These are phyloP conservation scores for Oryzias melastigma DNA, from an alignment of 2,113 vertebrate genomes.

Conservation along the genomic window DNA sequence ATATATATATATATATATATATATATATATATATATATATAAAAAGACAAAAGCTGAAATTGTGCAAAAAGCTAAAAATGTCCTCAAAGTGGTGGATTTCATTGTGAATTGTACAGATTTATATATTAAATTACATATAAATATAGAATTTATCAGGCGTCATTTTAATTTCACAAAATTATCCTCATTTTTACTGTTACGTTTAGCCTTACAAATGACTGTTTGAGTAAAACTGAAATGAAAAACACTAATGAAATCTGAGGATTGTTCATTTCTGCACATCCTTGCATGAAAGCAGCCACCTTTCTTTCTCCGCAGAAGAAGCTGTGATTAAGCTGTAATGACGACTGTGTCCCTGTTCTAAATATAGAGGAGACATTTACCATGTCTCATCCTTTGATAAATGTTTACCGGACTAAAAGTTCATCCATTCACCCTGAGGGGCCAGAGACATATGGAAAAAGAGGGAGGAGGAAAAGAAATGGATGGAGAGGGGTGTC, in stretches of 20 bases:
- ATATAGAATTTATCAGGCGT: conserved; percentile 2
- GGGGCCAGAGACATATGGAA: conserved; percentile 26
- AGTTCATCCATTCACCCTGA: conserved; percentile 54
- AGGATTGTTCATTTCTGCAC: conserved; percentile 14
- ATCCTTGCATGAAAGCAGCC: conserved; percentile 6
- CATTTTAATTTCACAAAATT: not conserved
- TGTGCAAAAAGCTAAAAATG: no score
- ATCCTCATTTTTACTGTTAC: not conserved
- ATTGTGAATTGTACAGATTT: no score
- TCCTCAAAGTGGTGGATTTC: no score
- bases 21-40: no score
- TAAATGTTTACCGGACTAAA: conserved; percentile 55
- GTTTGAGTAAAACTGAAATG: not conserved
- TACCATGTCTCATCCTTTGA: conserved; percentile 54
- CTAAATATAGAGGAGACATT: conserved; percentile 68
- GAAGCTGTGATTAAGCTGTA: conserved; percentile 42
- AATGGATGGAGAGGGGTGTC: conserved; percentile 22
- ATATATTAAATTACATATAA: not conserved
- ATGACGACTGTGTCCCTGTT: conserved; percentile 32
- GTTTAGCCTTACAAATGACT: not conserved
- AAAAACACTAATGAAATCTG: not conserved
- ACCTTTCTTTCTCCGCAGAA: conserved; percentile 16
- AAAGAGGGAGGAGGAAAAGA: conserved; percentile 16
- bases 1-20: no score
- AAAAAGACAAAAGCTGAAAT: no score